A percentile compares a stretch with the other conserved stretches of the same genome.
Conservation (phyloP, 2,888 invertebrate species). For the Gymnocheta viridis region DNA sequence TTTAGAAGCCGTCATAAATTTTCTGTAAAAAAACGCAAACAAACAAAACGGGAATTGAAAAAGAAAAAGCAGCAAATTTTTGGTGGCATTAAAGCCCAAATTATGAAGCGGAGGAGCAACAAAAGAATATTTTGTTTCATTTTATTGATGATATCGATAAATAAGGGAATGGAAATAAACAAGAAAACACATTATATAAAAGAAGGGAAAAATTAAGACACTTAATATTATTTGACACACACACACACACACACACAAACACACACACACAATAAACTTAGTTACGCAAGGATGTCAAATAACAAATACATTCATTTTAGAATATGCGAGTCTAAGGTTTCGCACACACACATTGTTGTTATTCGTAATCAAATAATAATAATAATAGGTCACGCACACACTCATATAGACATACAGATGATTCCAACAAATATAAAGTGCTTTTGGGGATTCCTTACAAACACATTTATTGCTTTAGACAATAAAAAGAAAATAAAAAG, state of each 20-base stretch:
- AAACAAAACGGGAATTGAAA: not conserved
- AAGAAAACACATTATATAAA: not conserved
- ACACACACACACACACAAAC: not conserved
- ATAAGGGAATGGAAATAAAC: not conserved
- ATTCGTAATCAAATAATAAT: conserved; percentile 17
- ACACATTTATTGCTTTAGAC: conserved; percentile 28
- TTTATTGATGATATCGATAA: conserved; percentile 21
- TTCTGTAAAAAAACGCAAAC: not conserved
- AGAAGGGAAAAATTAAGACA: conserved; percentile 36
- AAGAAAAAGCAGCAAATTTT: not conserved
- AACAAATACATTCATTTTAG: not conserved
- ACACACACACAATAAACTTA: not conserved
- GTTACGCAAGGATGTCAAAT: not conserved
- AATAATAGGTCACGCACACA: conserved; percentile 11
- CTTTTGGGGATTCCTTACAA: conserved; percentile 15
- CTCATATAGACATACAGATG: not conserved
- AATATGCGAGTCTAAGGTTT: conserved; percentile 4
- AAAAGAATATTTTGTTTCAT: not conserved
- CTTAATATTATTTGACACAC: conserved; percentile 37
- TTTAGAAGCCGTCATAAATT: conserved; percentile 35
- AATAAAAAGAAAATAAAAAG: not conserved
- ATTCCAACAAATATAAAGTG: not conserved
- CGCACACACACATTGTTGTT: conserved; percentile 7
- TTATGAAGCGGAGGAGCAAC: not conserved
- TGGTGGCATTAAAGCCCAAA: not conserved